Evolutionary conservation across 1,140 invertebrate species (phyloP), one percentile per base, ranked within the genome.

Genomic region (Trissolcus basalis): DNA sequence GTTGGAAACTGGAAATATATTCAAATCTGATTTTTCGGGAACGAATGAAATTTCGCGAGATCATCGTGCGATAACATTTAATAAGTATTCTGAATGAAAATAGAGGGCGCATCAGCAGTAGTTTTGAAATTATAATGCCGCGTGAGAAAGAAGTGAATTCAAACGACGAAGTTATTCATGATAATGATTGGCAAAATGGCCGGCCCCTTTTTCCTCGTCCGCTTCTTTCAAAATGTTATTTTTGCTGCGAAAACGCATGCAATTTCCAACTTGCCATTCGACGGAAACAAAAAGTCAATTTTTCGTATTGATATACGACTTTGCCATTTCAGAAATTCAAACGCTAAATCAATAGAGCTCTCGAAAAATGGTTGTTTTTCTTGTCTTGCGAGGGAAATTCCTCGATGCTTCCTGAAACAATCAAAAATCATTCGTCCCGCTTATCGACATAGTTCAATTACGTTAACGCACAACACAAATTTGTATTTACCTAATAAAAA

Each of bases 401-500:
- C 19, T 11, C 36, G 36, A 1, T 1, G 13, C 13, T 44, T 11
- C 7, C 43, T 14, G 43, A 44, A 44, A 44, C 11, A n/a, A 43
- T 9, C 33, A 13, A 49, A 59, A 59, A 49, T 59, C 11, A n/a
- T 14, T 11, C 35, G 3, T n/a, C 27, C 53, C 51, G 51, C 0
- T 13, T 1, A 15, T 41, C 33, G 7, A 14, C 32, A 54, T 19
- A 44, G 54, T 59, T 60, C 59, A 63, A 71, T 63, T 63, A 50
- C 33, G 32, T 33, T 58, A n/a, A 10, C 15, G 59, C 41, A 43
- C 65, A 48, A 71, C 63, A 53, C 59, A 72, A 59, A 64, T 59
- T 61, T 64, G 69, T 72, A 72, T 72, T 72, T 72, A 64, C 60
- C 48, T 59, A 72, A 72, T 72, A 72, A 72, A 72, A 72, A 72